Base-by-base conservation (phyloP, 2,888 invertebrate species). In the Ptychoptera contaminata region DNA sequence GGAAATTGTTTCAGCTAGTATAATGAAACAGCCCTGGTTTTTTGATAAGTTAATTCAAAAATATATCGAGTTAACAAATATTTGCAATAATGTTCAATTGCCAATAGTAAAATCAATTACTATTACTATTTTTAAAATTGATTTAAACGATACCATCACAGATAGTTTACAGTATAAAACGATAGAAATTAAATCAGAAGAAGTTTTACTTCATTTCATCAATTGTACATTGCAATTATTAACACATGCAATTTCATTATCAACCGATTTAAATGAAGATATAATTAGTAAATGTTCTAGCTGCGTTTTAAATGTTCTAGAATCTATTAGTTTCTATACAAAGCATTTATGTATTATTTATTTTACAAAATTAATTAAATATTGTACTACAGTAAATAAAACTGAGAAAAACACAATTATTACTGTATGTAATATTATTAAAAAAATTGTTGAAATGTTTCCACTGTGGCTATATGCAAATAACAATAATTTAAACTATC, bases 1-100 rank as follows among this genome's bases (percentile, higher is more conserved):
- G 29, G 59, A 59, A 35, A 53, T 63, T 11, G 50, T 63, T 1
- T 54, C 54, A 3, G 60, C 63, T 3, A 60, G 60, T 34, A 51
- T 59, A 37, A 50, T 55, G 6, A 62, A 62, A 48, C 57, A 61
- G 39, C 54, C 58, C 2, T 53, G 55, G 41, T 52, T 63, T 2
- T 63, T 55, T 37, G 52, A 57, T 40, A 48, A 51, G 0, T 48
- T 61, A 0, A 47, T 58, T 1, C 16, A 45, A 5, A 54, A 53
- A 31, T 62, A 61, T 35, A 46, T 56, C 34, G 10, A 16, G 50
- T 46, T 16, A 35, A 48, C 1, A 37, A 16, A 16, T 45, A 37
- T 12, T 15, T 29, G 16, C 46, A 49, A n/a, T 1, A 44, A 48
- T 38, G 39, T 45, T 10, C 31, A 41, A 35, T 7, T 35, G 9